Evolutionary conservation across 2,888 invertebrate genomes (phyloP).

Genomic region (Thysanoteuthis rhombus): DNA sequence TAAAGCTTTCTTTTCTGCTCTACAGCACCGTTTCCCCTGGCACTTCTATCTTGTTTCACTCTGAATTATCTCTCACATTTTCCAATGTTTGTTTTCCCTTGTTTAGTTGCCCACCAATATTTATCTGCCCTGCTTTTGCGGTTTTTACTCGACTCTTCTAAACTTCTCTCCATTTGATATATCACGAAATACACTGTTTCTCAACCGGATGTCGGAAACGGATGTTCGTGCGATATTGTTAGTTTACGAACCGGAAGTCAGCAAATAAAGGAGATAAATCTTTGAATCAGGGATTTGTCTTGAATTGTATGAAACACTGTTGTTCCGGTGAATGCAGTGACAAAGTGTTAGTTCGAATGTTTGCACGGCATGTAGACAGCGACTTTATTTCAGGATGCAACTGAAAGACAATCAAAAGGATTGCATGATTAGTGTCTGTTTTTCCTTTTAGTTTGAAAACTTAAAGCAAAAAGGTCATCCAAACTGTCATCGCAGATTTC

Average conservation of each 20-base stretch:
- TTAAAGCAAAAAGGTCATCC: too few relatives aligned
- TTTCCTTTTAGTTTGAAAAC: too few relatives aligned
- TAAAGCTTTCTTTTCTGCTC: not conserved
- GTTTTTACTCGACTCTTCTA: not conserved
- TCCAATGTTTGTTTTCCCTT: not conserved
- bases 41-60: not conserved
- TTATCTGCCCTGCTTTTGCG: not conserved
- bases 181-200: not conserved
- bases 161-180: not conserved
- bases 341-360: not conserved
- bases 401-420: too few relatives aligned
- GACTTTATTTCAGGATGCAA: too few relatives aligned
- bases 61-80: not conserved
- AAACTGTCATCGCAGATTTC: too few relatives aligned
- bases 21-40: too few relatives aligned
- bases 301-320: not conserved
- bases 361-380: not conserved
- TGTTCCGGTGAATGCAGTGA: not conserved
- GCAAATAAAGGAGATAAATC: not conserved
- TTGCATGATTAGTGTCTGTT: too few relatives aligned
- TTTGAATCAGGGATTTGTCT: not conserved
- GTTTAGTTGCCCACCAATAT: not conserved
- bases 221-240: not conserved
- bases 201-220: not conserved
- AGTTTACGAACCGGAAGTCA: constrained; percentile 12